Base-by-base conservation (phyloP, 2,113 vertebrate genomes). In the Xerus inauris region DNA sequence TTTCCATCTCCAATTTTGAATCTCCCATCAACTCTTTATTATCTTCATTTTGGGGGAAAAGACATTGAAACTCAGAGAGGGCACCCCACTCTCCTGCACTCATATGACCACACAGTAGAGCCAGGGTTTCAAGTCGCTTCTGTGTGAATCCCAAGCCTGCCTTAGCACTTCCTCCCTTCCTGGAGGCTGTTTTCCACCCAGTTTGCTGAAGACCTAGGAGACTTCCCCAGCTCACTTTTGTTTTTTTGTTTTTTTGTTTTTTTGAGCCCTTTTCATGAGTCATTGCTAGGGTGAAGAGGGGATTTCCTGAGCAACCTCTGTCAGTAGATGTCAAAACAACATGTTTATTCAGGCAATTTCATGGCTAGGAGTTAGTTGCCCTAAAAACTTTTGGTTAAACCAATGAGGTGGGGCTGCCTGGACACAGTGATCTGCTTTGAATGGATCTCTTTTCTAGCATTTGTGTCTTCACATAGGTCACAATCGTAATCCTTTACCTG, bases 291-390 rank as follows among this genome's bases (percentile, higher is more conserved):
- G 26, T 45, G 4, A 97, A 87, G 87, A 93, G 81, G 85, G 79
- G 62, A 90, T 90, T 96, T 95, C 88, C 89, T 85, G 38, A 96
- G 57, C 45, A 85, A 81, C 57, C 59, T 87, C 75, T 86, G 57
- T 54, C 45, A 17, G 22, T 71, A 69, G 80, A 80, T 83, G 45
- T 87, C 62, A 95, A 91, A 96, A 79, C 83, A 92, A 71, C 69
- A 79, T 83, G 38, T 51, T 87, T 30, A 59, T 20, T 54, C 30
- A 40, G 62, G 32, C 85, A 87, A 17, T 82, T 93, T 62, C 88
- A 91, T 11, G 17, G 20, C n/a, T 38, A 62, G 30, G 6, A 71
- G 45, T 84, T 51, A 94, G 51, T 57, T 40, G 30, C 77, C 57
- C 59, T 51, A 35, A 64, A 49, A 77, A 75, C 35, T 26, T 67